Evolutionary conservation across 35 echinoderm and acorn worm genomes (phyloP).

Genomic region (Anneissia japonica): DNA sequence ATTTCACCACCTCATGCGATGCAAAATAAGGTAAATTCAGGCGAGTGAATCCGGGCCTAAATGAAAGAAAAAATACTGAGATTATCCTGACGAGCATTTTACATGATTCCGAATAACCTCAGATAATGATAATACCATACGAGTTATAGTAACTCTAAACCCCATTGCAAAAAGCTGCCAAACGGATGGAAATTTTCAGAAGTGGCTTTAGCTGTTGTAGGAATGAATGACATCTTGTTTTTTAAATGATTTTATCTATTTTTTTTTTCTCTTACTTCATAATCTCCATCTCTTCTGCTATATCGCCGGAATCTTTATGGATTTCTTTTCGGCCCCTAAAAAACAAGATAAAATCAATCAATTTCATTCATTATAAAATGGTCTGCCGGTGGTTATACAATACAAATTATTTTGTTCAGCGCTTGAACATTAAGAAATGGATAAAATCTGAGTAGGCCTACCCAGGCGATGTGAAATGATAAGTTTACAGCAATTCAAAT

Average conservation of each 20-base stretch:
- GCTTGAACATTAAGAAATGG: neutral
- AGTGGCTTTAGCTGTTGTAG: neutral
- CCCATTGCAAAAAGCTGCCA: neutral
- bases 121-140: neutral
- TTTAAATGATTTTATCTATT: conserved; percentile 22
- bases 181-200: neutral
- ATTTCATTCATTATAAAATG: neutral
- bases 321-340: neutral
- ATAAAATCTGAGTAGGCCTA: no score
- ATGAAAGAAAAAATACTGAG: neutral
- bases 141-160: neutral
- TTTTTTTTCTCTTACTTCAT: conserved; percentile 47
- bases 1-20: conserved; percentile 67
- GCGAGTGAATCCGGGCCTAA: conserved; percentile 82
- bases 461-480: no score
- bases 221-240: neutral
- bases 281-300: conserved; percentile 17
- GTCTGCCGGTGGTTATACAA: neutral
- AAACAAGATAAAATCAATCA: neutral
- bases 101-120: neutral
- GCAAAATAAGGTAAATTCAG: conserved; percentile 90
- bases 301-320: neutral
- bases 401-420: neutral
- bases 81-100: neutral
- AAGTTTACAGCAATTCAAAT: no score